A percentile compares a stretch with the other conserved stretches of the same genome.
Evolutionary conservation across 2,888 invertebrate genomes (phyloP).

Genomic region (Noctua fimbriata): DNA sequence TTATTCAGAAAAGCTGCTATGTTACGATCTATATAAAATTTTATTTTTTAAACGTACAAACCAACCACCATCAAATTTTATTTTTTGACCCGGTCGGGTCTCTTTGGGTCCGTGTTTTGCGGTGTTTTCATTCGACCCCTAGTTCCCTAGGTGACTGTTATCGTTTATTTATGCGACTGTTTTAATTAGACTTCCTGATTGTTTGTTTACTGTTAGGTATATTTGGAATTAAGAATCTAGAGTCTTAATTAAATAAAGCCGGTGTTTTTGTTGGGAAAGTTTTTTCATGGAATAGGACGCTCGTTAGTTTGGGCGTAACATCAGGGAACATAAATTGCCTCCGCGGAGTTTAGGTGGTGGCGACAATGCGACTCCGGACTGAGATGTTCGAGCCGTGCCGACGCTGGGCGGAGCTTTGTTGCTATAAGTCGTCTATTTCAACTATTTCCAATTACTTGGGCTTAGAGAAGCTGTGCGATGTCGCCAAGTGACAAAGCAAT

Average conservation of each 20-base stretch:
- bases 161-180: slow-evolving; percentile 72
- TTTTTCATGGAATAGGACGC: slow-evolving; percentile 50
- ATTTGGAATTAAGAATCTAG: slow-evolving; percentile 51
- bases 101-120: slow-evolving; percentile 65
- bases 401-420: slow-evolving; percentile 74
- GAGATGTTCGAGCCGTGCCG: slow-evolving; percentile 58
- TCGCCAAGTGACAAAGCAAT: slow-evolving; percentile 90
- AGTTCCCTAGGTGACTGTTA: slow-evolving; percentile 67
- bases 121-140: slow-evolving; percentile 66
- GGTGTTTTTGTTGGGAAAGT: slow-evolving; percentile 21
- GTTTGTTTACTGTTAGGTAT: slow-evolving; percentile 57
- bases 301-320: slow-evolving; percentile 59
- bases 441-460: slow-evolving; percentile 90
- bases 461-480: slow-evolving; percentile 87
- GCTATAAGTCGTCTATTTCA: slow-evolving; percentile 87
- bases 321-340: slow-evolving; percentile 59
- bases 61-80: slow-evolving; percentile 56
- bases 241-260: slow-evolving; percentile 47
- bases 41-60: slow-evolving; percentile 51
- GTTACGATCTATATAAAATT: slow-evolving; percentile 58
- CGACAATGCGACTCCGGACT: slow-evolving; percentile 55
- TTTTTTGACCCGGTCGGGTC: slow-evolving; percentile 64
- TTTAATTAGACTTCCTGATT: slow-evolving; percentile 70
- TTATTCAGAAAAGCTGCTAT: slow-evolving; percentile 50
- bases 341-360: slow-evolving; percentile 57